Conservation (phyloP, 2,888 invertebrate species). For the Drosophila bunnanda region DNA sequence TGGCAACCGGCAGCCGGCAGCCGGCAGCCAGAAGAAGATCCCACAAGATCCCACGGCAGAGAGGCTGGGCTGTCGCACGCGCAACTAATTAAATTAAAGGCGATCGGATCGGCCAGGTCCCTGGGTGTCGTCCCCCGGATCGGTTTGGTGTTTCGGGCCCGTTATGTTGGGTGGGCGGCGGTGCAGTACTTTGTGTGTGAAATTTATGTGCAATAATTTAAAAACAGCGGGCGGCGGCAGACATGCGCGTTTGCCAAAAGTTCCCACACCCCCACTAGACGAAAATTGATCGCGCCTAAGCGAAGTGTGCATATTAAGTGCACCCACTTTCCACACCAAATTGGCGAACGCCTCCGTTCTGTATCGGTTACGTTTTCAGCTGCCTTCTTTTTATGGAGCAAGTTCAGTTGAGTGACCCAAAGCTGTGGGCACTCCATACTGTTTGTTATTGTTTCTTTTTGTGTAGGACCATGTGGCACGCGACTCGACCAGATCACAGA, state of each 20-base stretch:
- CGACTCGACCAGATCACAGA: slow-evolving; percentile 60
- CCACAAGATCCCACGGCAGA: slow-evolving; percentile 9
- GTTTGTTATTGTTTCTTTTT: slow-evolving; percentile 17
- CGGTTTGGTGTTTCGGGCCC: slow-evolving; percentile 35
- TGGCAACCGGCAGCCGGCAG: slow-evolving; percentile 13
- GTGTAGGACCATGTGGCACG: slow-evolving; percentile 76
- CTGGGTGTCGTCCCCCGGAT: slow-evolving; percentile 30
- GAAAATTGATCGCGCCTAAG: slow-evolving; percentile 52
- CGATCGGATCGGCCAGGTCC: slow-evolving; percentile 64
- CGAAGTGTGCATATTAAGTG: slow-evolving; percentile 48
- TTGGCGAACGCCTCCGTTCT: slow-evolving; percentile 73
- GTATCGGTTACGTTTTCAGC: slow-evolving; percentile 37
- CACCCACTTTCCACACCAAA: slow-evolving; percentile 73
- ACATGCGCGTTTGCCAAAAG: slow-evolving; percentile 28
- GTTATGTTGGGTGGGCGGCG: slow-evolving; percentile 51
- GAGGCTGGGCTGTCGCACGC: slow-evolving; percentile 58
- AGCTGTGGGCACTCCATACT: slow-evolving; percentile 12
- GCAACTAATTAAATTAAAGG: slow-evolving; percentile 81
- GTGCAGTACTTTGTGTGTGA: slow-evolving; percentile 49
- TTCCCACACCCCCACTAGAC: slow-evolving; percentile 67
- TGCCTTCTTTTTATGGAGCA: slow-evolving; percentile 71
- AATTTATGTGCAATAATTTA: slow-evolving; percentile 73
- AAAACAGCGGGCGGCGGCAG: slow-evolving; percentile 27
- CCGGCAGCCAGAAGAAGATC: slow-evolving; percentile 20
- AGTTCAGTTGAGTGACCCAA: slow-evolving; percentile 73